Conservation (phyloP, 2,888 invertebrate species). For the Drosophila barbarae region DNA sequence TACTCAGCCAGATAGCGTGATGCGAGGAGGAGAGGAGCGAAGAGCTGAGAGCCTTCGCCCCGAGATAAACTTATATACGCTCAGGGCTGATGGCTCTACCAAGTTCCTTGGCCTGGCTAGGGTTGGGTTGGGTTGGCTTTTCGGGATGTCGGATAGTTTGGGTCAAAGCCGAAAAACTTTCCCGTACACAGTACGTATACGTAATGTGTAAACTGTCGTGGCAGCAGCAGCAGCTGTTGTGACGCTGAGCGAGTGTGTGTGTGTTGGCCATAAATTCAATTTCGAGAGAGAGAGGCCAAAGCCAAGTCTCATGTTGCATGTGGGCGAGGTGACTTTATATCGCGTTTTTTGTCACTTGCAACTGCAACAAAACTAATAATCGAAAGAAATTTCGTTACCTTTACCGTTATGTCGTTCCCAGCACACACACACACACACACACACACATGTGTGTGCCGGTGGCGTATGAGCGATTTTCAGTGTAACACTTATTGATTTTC, state of each 20-base stretch:
- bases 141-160: constrained; percentile 6
- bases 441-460: background rate
- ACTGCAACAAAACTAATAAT: constrained; percentile 48
- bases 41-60: constrained; percentile 14
- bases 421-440: background rate
- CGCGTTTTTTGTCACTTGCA: constrained; percentile 71
- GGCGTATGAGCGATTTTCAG: constrained; percentile 32
- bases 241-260: constrained; percentile 4
- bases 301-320: constrained; percentile 27
- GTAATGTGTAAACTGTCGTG: constrained; percentile 43
- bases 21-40: background rate
- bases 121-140: background rate
- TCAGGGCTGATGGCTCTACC: constrained; percentile 18
- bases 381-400: constrained; percentile 35
- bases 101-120: constrained; percentile 27
- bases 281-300: constrained; percentile 52
- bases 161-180: constrained; percentile 29
- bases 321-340: constrained; percentile 28
- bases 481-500: constrained; percentile 36
- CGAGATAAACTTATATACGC: constrained; percentile 30
- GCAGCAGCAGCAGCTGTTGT: constrained; percentile 36
- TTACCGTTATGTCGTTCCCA: background rate
- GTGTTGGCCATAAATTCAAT: constrained; percentile 67
- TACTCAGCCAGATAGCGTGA: constrained; percentile 21
- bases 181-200: constrained; percentile 13